phyloP scores from a whole-genome alignment of 1,140 invertebrate genomes.

The Trachymyrmex septentrionalis region DNA sequence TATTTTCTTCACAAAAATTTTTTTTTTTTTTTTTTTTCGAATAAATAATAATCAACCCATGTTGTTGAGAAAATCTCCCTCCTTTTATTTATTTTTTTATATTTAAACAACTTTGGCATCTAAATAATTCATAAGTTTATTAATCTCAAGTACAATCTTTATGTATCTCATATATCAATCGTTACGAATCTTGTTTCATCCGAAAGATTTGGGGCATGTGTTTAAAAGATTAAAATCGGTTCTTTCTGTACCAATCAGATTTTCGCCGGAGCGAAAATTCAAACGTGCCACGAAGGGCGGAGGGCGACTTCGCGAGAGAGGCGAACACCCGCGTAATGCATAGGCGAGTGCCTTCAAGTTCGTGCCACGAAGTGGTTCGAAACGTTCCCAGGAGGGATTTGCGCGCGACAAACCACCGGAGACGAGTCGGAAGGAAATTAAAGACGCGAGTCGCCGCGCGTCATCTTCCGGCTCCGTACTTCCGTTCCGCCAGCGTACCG shows the following conservation, averaged over 20 bases:
- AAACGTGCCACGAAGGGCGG: background rate
- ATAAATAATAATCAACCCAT: background rate
- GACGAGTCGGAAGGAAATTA: slow-evolving; percentile 53
- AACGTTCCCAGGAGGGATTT: slow-evolving; percentile 78
- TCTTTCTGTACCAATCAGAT: background rate
- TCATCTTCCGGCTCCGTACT: slow-evolving; percentile 22
- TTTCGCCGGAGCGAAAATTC: background rate
- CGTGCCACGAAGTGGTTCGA: slow-evolving; percentile 55
- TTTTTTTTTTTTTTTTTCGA: background rate
- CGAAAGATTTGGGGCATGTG: background rate
- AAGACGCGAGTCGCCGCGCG: slow-evolving; percentile 34
- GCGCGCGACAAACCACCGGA: slow-evolving; percentile 60
- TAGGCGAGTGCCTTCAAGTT: slow-evolving; percentile 10
- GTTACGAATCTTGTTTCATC: background rate
- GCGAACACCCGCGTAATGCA: slow-evolving; percentile 17
- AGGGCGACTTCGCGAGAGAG: background rate
- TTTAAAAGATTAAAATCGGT: slow-evolving; percentile 8
- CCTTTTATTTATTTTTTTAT: background rate
- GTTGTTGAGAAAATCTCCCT: too few relatives aligned
- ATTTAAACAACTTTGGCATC: background rate
- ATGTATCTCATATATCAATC: too few relatives aligned
- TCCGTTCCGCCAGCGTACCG: background rate
- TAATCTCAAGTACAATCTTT: background rate
- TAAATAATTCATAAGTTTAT: background rate
- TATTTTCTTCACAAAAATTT: background rate